Base-by-base conservation (phyloP, 2,888 invertebrate species). In the Danaus chrysippus region DNA sequence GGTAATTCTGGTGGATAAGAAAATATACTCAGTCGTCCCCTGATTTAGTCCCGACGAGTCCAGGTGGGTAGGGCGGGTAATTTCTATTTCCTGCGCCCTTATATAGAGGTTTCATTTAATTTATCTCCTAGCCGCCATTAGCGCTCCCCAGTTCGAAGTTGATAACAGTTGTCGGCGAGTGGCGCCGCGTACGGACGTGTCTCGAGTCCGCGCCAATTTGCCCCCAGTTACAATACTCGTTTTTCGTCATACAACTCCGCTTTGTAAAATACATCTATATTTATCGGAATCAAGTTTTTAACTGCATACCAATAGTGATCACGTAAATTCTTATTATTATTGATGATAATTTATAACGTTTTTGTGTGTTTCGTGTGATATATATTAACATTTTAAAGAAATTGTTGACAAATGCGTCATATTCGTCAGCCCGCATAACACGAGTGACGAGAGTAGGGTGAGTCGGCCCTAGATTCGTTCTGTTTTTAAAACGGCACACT, bases 51-150 rank as follows among this genome's bases (percentile, higher is more conserved):
- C 43, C 41, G 60, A 41, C 66, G 64, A 66, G 71, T 66, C 76
- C 75, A 72, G 73, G 64, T 61, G 58, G 59, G 63, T 55, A 60
- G 71, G 70, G 66, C 71, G 68, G 73, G 78, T 82, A 84, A 85
- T 83, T 80, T 79, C 80, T 76, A 79, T 82, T 83, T 88, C 87
- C 87, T 79, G 77, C 81, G 83, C 85, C 83, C 81, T 86, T 84
- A 78, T 76, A 81, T 77, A 76, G 75, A 78, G 79, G 79, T 79
- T 78, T 77, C 81, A 84, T 86, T 81, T 79, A 86, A 86, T 86
- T 87, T 87, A 84, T 87, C 83, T 83, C 73, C 71, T 81, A 79
- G 82, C 79, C 79, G 82, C 87, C 86, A 86, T 89, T 87, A 89
- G 81, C 75, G 78, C 81, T 76, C 84, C 84, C 85, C 43, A 43